Conservation (phyloP, 1,140 invertebrate species). For the Drosophila ercepeae region DNA sequence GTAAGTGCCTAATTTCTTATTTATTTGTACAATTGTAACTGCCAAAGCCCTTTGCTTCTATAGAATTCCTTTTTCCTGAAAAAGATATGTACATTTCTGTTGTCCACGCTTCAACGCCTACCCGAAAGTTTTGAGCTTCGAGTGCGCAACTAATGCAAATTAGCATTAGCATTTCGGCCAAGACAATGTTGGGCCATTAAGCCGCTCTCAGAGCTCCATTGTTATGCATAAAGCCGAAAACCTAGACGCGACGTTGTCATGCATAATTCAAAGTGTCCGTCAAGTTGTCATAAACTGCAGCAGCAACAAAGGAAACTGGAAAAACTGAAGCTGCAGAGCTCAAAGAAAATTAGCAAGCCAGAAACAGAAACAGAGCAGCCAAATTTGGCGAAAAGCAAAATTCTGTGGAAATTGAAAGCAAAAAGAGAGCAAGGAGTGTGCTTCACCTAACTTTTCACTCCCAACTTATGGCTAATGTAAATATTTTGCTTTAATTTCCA, state of each 20-base stretch:
- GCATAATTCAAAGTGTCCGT: constrained; percentile 77
- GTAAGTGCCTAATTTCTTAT: not conserved
- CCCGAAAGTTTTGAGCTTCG: constrained; percentile 50
- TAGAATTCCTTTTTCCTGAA: not conserved
- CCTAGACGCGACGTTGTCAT: constrained; percentile 52
- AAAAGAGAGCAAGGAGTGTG: constrained; percentile 15
- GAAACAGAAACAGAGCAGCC: constrained; percentile 46
- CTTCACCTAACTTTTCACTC: constrained; percentile 22
- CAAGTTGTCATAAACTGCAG: constrained; percentile 74
- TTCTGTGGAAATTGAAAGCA: constrained; percentile 23
- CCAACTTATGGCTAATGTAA: constrained; percentile 75
- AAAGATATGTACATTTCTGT: not conserved
- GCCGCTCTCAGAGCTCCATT: constrained; percentile 43
- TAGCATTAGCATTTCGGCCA: constrained; percentile 67
- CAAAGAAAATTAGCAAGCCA: constrained; percentile 47
- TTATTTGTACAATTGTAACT: not conserved
- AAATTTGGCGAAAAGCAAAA: constrained; percentile 31
- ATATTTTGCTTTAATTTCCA: constrained; percentile 78
- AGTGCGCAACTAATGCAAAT: constrained; percentile 67
- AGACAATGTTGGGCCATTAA: constrained; percentile 71
- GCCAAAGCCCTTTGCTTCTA: too few species aligned
- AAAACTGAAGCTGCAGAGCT: constrained; percentile 34
- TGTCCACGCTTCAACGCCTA: constrained; percentile 49
- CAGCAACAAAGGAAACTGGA: constrained; percentile 26
- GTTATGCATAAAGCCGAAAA: constrained; percentile 63